Evolutionary conservation across 1,140 invertebrate genomes (phyloP), one percentile per base, ranked within the genome.

Genomic region (Globodera rostochiensis): DNA sequence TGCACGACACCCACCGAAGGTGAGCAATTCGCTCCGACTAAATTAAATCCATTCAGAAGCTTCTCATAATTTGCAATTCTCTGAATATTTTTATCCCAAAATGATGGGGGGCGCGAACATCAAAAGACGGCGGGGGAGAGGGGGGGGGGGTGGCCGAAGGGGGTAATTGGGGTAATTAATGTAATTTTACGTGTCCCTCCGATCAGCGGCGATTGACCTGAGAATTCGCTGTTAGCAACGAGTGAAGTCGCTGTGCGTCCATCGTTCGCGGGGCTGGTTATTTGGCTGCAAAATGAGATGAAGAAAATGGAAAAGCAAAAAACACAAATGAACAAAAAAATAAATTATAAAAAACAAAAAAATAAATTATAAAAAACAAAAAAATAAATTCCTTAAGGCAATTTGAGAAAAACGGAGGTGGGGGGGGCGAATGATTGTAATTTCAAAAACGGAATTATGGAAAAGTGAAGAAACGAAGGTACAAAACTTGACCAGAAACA

Each of bases 261-360:
- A 46, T 78, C 69, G 64, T 66, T 78, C 57, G 57, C 74, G 25
- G 76, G 64, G 69, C 57, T 67, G 8, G 76, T 78, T 46, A 78
- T 67, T 78, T 78, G 76, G 49, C 76, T 78, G 64, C 60, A 69
- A 77, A 77, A 75, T 64, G 6, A 71, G 19, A 45, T 13, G 8
- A 45, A 67, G 15, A 60, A 78, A 21, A 64, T 25, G 47, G 47
- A 9, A 45, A 21, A 50, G 19, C 19, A 57, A 66, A 13, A 36
- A 21, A 9, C n/a, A 49, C n/a, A 76, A 57, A 76, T 75, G 47
- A 75, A 11, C 13, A 46, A 75, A 76, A 19, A 7, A 57, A 11
- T 13, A n/a, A 36, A 36, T 36, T 36, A 36, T 36, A 36, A 36
- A 36, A 36, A 36, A 36, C 25, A 36, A 36, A 1, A 36, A 36